Evolutionary conservation across 2,113 vertebrate species (phyloP), one percentile per base, ranked within the genome.

Genomic region (Nyctereutes procyonoides): DNA sequence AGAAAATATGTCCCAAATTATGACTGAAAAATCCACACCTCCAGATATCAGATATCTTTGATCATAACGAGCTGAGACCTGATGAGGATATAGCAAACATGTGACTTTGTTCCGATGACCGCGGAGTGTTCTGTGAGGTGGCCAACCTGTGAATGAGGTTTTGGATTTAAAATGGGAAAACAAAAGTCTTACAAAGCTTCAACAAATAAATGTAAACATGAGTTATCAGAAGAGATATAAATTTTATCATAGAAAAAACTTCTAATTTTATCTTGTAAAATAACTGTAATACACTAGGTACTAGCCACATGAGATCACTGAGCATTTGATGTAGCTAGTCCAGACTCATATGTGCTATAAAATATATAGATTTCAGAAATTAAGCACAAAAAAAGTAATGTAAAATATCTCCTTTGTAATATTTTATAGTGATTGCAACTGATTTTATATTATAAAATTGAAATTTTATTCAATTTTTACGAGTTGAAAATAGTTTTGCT

Each of bases 1-100:
- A 0, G 99, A 99, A 98, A 99, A 99, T 97, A 99, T 99, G 97
- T 99, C 99, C 99, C 99, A 99, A 94, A 99, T 98, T 71, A 99
- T 99, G 98, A 99, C 99, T 0, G 99, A 99, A 98, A 99, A 99
- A 97, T 99, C 99, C 93, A 99, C 99, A 0, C 99, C 99, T 0
- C 99, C 99, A 0, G 99, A 99, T 95, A 99, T 98, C 97, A 99
- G 98, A 6, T 99, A 99, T 97, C 99, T 99, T 98, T 99, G 99
- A 97, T 99, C 99, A 4, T 99, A 99, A 80, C 99, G 99, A 2
- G 99, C 97, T 0, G 99, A 99, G 55, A 99, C 99, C 99, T 99
- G 99, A 98, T 99, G 99, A 14, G 99, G 99, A 80, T 99, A 99
- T 73, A 99, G 99, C 97, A 99, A 98, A 92, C 99, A 99, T 0